These are phyloP conservation scores for Oscarella lobularis DNA, from an alignment of 37 sponge, comb jelly and placozoan species.

Conservation along the genomic window DNA sequence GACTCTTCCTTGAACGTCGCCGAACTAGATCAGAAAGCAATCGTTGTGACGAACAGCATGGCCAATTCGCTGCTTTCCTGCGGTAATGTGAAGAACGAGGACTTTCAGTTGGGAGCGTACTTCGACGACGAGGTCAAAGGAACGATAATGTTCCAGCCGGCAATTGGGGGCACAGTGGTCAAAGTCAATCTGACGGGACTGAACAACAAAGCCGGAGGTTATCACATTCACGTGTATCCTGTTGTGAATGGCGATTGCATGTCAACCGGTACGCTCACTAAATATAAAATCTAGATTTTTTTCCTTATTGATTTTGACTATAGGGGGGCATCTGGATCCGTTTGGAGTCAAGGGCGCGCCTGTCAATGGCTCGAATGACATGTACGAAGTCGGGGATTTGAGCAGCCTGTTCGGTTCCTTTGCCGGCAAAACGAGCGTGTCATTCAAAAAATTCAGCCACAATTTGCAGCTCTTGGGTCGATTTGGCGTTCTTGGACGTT, in stretches of 20 bases:
- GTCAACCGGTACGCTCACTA: too few species aligned
- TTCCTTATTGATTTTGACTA: too few species aligned
- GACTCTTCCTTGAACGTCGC: neutral
- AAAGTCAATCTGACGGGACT: neutral
- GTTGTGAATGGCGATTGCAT: neutral
- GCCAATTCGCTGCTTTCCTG: neutral
- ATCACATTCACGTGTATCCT: neutral
- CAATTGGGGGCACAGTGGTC: neutral
- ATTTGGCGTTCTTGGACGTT: neutral
- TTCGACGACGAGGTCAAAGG: neutral
- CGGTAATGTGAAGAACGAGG: neutral
- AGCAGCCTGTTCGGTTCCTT: neutral
- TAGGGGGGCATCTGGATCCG: neutral
- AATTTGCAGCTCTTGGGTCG: neutral
- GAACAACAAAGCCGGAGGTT: neutral
- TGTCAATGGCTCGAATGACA: too few species aligned
- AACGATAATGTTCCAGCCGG: neutral
- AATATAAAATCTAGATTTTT: too few species aligned
- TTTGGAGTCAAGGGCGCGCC: too few species aligned
- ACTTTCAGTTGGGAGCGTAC: neutral
- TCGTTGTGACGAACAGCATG: neutral
- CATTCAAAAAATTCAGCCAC: neutral
- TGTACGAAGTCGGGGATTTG: too few species aligned
- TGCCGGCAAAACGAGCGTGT: neutral
- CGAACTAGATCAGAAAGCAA: neutral